A percentile compares a stretch with the other conserved stretches of the same genome.
phyloP scores from a whole-genome alignment of 2,113 vertebrate genomes.

The Gobius niger region DNA sequence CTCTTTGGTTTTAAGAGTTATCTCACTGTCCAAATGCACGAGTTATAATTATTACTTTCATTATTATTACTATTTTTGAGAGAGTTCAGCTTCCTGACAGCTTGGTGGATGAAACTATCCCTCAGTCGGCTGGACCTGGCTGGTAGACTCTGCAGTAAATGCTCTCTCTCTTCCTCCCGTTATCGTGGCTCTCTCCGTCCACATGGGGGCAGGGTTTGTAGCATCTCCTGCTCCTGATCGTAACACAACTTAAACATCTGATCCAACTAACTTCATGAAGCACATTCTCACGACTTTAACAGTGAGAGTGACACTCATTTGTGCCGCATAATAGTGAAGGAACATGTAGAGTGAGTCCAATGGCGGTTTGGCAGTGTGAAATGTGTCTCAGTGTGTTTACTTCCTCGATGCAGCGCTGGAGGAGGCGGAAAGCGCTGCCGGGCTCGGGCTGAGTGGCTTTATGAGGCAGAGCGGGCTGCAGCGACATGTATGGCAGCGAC shows the following conservation, averaged over 20 bases:
- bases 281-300: conserved; percentile 23
- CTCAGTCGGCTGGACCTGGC: too few species aligned
- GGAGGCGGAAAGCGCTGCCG: conserved; percentile 52
- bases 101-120: too few species aligned
- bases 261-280: conserved; percentile 36
- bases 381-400: conserved; percentile 65
- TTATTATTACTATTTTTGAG: too few species aligned
- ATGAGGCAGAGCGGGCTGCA: conserved; percentile 38
- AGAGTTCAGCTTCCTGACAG: too few species aligned
- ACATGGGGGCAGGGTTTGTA: conserved; percentile 61
- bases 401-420: conserved; percentile 51
- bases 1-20: too few species aligned
- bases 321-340: conserved; percentile 50
- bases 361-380: conserved; percentile 32
- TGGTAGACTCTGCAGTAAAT: too few species aligned
- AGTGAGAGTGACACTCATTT: conserved; percentile 49
- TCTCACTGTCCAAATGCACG: too few species aligned
- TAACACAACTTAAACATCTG: conserved; percentile 20
- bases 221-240: conserved; percentile 29
- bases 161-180: too few species aligned
- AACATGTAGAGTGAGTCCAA: conserved; percentile 55
- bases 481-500: conserved; percentile 48
- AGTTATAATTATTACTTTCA: too few species aligned
- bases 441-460: conserved; percentile 57
- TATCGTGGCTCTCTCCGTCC: conserved; percentile 25